A percentile compares a stretch with the other conserved stretches of the same genome.
Conservation (phyloP, 2,113 vertebrate genomes). For the Rhabdornis inornatus region DNA sequence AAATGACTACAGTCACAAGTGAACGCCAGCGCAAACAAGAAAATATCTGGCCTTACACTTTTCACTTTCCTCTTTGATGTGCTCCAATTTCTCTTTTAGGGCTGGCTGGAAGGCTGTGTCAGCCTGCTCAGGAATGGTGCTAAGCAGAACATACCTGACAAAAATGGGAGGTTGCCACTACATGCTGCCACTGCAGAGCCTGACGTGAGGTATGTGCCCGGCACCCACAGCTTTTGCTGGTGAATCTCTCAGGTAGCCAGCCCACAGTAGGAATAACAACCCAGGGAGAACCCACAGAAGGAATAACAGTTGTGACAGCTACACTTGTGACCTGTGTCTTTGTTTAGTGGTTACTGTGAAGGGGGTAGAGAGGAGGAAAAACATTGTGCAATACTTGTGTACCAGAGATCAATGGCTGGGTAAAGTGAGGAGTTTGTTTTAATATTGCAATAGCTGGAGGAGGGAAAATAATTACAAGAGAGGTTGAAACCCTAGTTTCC, state of each 20-base stretch:
- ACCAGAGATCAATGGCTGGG: neutral
- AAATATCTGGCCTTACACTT: neutral
- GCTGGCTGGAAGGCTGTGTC: slow-evolving; percentile 89
- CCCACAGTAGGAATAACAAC: neutral
- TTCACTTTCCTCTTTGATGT: neutral
- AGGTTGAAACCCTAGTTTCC: neutral
- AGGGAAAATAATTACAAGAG: neutral
- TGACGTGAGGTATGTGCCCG: slow-evolving; percentile 76
- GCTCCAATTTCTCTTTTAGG: slow-evolving; percentile 68
- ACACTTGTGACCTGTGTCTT: neutral
- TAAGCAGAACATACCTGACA: slow-evolving; percentile 88
- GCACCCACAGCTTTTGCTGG: neutral
- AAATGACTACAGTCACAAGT: neutral
- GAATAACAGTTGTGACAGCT: neutral
- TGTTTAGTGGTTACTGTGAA: neutral
- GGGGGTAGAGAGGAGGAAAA: neutral
- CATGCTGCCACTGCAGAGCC: slow-evolving; percentile 86
- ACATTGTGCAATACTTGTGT: neutral
- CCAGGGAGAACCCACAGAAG: neutral
- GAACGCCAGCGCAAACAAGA: neutral
- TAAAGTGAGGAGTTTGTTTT: neutral
- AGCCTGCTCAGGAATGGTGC: slow-evolving; percentile 87
- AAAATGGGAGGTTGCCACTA: slow-evolving; percentile 85
- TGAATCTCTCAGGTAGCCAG: neutral
- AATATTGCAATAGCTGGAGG: neutral